Conservation (phyloP, 2,797 vertebrate species). For the Chiropotes sagulatus region DNA sequence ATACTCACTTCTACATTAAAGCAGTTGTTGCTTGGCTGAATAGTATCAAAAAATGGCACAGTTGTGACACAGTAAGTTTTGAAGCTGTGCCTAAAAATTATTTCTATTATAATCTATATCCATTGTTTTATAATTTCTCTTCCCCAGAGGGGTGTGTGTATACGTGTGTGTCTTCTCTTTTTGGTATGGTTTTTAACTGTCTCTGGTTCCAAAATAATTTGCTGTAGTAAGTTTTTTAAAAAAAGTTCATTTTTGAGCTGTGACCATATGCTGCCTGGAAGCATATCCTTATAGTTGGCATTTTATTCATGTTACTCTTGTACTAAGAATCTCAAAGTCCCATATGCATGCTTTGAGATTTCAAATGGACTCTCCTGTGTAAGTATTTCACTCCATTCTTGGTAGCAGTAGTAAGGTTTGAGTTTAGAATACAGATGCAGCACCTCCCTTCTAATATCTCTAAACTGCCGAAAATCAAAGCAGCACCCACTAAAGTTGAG, state of each 20-base stretch:
- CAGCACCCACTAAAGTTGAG: not conserved
- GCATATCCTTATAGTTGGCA: not conserved
- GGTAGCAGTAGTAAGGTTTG: not conserved
- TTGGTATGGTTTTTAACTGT: slow-evolving; percentile 16
- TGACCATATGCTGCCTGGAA: slow-evolving; percentile 48
- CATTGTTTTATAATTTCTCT: slow-evolving; percentile 18
- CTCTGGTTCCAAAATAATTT: slow-evolving; percentile 37
- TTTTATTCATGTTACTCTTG: slow-evolving; percentile 16
- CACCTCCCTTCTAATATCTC: not conserved
- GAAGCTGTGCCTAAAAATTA: not conserved
- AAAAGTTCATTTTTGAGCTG: slow-evolving; percentile 39
- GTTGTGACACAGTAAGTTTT: slow-evolving; percentile 27
- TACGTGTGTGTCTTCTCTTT: not conserved
- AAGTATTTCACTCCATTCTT: not conserved
- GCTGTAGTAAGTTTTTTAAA: slow-evolving; percentile 5
- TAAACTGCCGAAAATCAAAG: not conserved
- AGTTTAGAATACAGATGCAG: not conserved
- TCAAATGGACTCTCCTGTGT: not conserved
- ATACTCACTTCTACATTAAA: not conserved
- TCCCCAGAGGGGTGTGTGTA: not conserved
- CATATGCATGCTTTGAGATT: not conserved
- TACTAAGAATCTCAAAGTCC: not conserved
- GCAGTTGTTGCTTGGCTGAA: not conserved
- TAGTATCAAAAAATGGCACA: not conserved
- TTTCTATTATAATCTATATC: not conserved